A percentile compares a stretch with the other conserved stretches of the same genome.
These are phyloP conservation scores for Cariama cristata DNA, from an alignment of 2,113 vertebrate genomes.

Conservation along the genomic window DNA sequence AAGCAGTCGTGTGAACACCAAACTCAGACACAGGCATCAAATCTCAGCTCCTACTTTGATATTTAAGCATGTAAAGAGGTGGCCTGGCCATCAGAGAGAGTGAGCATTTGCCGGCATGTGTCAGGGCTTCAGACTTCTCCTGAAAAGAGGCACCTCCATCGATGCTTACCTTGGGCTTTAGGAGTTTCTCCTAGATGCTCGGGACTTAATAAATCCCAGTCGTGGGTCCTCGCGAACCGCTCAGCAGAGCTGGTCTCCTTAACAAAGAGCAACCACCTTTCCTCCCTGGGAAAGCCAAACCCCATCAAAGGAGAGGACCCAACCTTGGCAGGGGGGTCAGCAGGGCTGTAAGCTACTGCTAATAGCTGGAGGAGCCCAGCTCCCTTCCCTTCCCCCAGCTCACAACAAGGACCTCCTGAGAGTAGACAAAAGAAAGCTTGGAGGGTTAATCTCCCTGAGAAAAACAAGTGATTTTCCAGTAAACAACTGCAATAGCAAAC, in stretches of 20 bases:
- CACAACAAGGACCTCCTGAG: constrained; percentile 65
- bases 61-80: background rate
- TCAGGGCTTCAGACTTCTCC: background rate
- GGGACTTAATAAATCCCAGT: background rate
- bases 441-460: constrained; percentile 65
- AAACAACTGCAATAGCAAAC: constrained; percentile 71
- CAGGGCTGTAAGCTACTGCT: constrained; percentile 50
- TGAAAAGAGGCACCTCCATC: background rate
- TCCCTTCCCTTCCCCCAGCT: constrained; percentile 63
- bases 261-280: constrained; percentile 23
- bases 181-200: background rate
- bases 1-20: background rate
- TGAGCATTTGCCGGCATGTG: background rate
- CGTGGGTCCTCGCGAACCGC: background rate
- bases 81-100: background rate
- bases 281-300: background rate
- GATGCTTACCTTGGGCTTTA: background rate
- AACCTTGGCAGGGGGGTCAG: constrained; percentile 13
- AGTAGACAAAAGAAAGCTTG: constrained; percentile 70
- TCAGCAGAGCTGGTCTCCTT: background rate
- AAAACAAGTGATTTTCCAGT: constrained; percentile 68
- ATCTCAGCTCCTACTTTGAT: background rate
- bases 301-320: constrained; percentile 35
- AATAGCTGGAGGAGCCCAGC: constrained; percentile 46
- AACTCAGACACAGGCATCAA: background rate